Base-by-base conservation (phyloP, 2,888 invertebrate species). In the Apodemia duryi region DNA sequence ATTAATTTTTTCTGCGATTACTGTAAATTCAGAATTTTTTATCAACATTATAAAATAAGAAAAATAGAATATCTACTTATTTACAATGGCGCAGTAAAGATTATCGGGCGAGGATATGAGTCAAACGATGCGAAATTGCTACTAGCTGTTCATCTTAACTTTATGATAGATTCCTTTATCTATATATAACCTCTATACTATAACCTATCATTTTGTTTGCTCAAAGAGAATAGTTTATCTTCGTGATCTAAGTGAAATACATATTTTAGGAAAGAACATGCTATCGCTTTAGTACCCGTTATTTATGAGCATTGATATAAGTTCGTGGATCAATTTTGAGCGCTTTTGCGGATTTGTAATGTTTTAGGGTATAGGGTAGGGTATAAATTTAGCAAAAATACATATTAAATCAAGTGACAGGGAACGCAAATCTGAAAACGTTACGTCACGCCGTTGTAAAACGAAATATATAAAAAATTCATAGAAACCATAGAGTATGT, bases 111-210 rank as follows among this genome's bases (percentile, higher is more conserved):
- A 83, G 83, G 84, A 85, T 85, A 82, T 81, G 77, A 74, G 78
- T 74, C 74, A 78, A 67, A 70, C 69, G 70, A 67, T 66, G 66
- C 76, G 73, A 84, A 85, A 84, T 83, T 83, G 83, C 81, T 83
- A 85, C 81, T 83, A 85, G 84, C 83, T 84, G 79, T 86, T 84
- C 82, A 79, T 77, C 77, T 75, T 78, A 82, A 84, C 80, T 80
- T 77, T 79, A 64, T 54, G 54, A 54, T 54, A 29, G 10, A 54
- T 54, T 29, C 11, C 11, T 43, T 43, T 43, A 4, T 10, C 54
- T 28, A 6, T 9, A 54, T 9, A 43, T 43, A 54, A 54, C 54
- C 28, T 54, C 21, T 21, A 6, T 9, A 54, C 52, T 9, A 43
- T 43, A 54, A 54, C 54, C 28, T 54, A 54, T 54, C 29, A 4